Evolutionary conservation across 1,140 invertebrate genomes (phyloP).

Genomic region (Drosophila chauvacae): DNA sequence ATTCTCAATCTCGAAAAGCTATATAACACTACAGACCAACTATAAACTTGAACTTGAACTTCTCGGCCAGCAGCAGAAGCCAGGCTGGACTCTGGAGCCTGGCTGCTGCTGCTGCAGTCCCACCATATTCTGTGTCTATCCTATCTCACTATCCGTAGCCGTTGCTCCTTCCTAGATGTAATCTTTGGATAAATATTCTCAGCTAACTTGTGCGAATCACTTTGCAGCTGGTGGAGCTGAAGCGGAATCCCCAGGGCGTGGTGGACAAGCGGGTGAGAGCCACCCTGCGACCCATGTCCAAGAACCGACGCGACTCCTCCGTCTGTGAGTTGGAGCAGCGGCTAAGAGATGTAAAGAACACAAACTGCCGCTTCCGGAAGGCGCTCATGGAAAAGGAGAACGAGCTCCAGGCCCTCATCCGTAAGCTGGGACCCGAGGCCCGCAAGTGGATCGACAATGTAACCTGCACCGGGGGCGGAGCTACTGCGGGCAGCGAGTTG

Average conservation of each 20-base stretch:
- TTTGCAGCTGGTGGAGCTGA: conserved; percentile 93
- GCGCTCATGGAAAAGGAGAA: conserved; percentile 92
- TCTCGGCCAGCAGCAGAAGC: conserved; percentile 18
- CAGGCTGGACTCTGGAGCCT: conserved; percentile 15
- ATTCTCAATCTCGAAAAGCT: conserved; percentile 58
- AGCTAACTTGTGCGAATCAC: conserved; percentile 15
- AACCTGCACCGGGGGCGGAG: conserved; percentile 55
- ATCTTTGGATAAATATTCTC: too few species aligned
- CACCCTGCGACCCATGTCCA: conserved; percentile 91
- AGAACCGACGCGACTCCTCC: conserved; percentile 88
- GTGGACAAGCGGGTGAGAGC: conserved; percentile 92
- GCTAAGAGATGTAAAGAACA: conserved; percentile 90
- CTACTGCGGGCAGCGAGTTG: conserved; percentile 55
- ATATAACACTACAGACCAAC: conserved; percentile 78
- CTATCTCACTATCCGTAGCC: conserved; percentile 17
- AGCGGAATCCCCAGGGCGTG: conserved; percentile 93
- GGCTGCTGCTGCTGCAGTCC: conserved; percentile 12
- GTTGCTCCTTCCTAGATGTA: conserved; percentile 44
- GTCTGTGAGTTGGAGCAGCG: conserved; percentile 91
- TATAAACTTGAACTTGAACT: conserved; percentile 49
- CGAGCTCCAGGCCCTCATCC: conserved; percentile 88
- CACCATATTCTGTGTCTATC: conserved; percentile 3
- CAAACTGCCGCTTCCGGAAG: conserved; percentile 91
- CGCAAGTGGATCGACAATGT: conserved; percentile 84
- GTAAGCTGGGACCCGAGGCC: conserved; percentile 82